Percentiles rank a stretch among this genome's conserved stretches.
phyloP scores from a whole-genome alignment of 30 jellyfish, hydroid and myxozoan species.

The Hydractinia echinata region DNA sequence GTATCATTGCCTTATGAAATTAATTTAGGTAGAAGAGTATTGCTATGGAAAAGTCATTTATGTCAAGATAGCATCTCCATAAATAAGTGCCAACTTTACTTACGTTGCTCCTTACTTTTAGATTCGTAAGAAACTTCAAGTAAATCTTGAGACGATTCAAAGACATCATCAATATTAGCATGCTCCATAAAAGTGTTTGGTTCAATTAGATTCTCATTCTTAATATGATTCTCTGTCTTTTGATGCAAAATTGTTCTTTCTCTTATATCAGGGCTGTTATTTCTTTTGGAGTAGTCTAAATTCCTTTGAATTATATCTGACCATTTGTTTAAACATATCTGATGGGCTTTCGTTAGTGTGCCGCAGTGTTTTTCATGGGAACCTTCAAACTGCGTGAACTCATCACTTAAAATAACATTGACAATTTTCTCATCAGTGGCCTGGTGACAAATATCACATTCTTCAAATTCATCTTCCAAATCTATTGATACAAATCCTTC shows the following conservation, averaged over 20 bases:
- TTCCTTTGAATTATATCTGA: constrained; percentile 34
- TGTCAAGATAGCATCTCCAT: too few species aligned
- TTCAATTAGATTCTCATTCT: background rate
- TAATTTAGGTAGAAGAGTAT: too few species aligned
- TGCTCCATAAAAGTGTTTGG: too few species aligned
- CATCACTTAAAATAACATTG: constrained; percentile 32
- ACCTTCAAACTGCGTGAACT: constrained; percentile 22
- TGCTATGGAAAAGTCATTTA: too few species aligned
- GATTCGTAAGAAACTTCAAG: background rate
- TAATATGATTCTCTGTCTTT: background rate
- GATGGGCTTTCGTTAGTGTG: constrained; percentile 31
- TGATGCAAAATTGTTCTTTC: background rate
- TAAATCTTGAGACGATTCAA: too few species aligned
- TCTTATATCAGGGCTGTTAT: background rate
- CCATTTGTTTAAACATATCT: constrained; percentile 34
- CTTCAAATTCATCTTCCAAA: constrained; percentile 21
- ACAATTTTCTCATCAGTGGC: constrained; percentile 18
- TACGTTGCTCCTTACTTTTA: too few species aligned
- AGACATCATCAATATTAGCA: too few species aligned
- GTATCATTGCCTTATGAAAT: too few species aligned
- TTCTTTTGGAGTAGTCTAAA: background rate
- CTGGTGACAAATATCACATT: constrained; percentile 44
- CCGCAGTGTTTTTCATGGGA: constrained; percentile 18
- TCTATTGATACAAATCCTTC: constrained; percentile 34
- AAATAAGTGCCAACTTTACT: too few species aligned